Conservation (phyloP, 2,797 vertebrate genomes). For the Pangasius sanitwongsei region DNA sequence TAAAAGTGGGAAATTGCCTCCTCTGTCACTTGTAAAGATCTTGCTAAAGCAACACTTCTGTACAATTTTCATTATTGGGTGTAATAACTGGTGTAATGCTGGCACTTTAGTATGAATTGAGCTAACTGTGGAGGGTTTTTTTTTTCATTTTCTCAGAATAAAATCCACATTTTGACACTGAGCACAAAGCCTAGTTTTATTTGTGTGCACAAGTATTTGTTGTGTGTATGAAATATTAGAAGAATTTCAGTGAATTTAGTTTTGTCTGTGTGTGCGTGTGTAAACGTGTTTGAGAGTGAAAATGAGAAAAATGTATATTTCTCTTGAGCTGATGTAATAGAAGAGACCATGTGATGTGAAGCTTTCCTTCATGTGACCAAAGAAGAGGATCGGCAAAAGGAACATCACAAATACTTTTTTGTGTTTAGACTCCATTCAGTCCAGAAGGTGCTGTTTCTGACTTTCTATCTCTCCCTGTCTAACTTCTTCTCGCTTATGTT, state of each 20-base stretch:
- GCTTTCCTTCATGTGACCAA: slow-evolving; percentile 80
- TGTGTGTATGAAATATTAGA: not conserved
- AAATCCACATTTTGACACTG: slow-evolving; percentile 49
- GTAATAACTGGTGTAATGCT: slow-evolving; percentile 39
- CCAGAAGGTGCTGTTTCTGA: slow-evolving; percentile 5
- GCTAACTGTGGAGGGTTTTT: not conserved
- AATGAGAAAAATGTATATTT: not conserved
- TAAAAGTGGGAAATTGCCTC: not conserved
- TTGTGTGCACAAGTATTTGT: not conserved
- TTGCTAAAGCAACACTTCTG: slow-evolving; percentile 47
- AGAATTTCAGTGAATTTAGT: not conserved
- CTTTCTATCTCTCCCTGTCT: not conserved
- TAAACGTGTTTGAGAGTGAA: not conserved
- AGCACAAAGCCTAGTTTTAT: not conserved
- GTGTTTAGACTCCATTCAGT: slow-evolving; percentile 52
- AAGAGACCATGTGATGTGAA: slow-evolving; percentile 75
- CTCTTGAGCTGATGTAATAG: slow-evolving; percentile 52
- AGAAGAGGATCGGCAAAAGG: slow-evolving; percentile 64
- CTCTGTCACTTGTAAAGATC: slow-evolving; percentile 12
- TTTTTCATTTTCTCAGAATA: slow-evolving; percentile 50
- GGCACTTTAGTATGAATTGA: slow-evolving; percentile 15
- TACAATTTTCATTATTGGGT: slow-evolving; percentile 35
- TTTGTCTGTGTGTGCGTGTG: not conserved
- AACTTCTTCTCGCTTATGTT: not conserved
- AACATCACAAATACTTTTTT: slow-evolving; percentile 71